Percentiles rank a stretch among this genome's conserved stretches.
Evolutionary conservation across 1,140 invertebrate species (phyloP).

Genomic region (Eumaeus atala): DNA sequence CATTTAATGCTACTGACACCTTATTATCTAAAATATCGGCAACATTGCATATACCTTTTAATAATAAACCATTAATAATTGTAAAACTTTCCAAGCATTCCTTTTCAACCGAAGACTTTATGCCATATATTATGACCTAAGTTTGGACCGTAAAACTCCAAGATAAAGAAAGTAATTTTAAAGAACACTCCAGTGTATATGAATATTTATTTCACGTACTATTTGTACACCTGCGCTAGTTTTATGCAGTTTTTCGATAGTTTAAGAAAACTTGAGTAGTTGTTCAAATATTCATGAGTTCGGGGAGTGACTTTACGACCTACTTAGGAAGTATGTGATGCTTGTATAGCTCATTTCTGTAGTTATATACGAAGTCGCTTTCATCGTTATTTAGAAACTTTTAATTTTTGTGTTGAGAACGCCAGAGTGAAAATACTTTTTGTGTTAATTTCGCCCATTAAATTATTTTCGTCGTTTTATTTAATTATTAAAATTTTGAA

Average conservation of each 20-base stretch:
- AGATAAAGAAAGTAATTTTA: constrained; percentile 23
- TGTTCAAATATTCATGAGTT: constrained; percentile 25
- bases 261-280: constrained; percentile 22
- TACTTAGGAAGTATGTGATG: neutral
- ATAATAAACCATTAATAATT: constrained; percentile 6
- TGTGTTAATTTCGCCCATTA: too few relatives aligned
- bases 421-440: too few relatives aligned
- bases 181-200: constrained; percentile 22
- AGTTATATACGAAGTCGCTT: too few relatives aligned
- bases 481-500: too few relatives aligned
- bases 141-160: constrained; percentile 12
- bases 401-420: too few relatives aligned
- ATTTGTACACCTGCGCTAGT: constrained; percentile 23
- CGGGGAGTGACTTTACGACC: constrained; percentile 12
- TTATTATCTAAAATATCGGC: too few relatives aligned
- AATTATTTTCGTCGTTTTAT: too few relatives aligned
- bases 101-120: constrained; percentile 8
- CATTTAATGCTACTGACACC: too few relatives aligned
- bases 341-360: too few relatives aligned
- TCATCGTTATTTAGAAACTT: too few relatives aligned
- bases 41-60: neutral
- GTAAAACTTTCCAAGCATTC: constrained; percentile 13
- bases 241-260: constrained; percentile 24
- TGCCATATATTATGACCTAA: constrained; percentile 26
- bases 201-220: constrained; percentile 27